Evolutionary conservation across 2,888 invertebrate species (phyloP), one percentile per base, ranked within the genome.

Genomic region (Boloria selene): DNA sequence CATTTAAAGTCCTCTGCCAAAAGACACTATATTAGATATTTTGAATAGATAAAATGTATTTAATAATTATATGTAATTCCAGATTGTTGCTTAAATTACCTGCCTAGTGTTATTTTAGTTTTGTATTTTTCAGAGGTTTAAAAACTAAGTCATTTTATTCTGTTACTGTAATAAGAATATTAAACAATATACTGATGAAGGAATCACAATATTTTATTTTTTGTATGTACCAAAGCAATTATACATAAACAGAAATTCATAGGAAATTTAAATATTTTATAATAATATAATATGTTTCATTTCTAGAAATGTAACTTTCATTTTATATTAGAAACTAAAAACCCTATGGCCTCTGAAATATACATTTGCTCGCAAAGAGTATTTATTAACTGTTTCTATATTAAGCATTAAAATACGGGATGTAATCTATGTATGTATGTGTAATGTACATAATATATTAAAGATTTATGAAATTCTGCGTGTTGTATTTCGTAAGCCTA

Each of bases 401-500:
- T n/a, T n/a, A n/a, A 14, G 22, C 45, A 38, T 45, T 42, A 18
- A 6, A 44, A 56, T 16, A 45, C 44, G 45, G 44, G n/a, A 22
- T 56, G n/a, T 56, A 56, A 31, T 44, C 38, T 17, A 16, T 42
- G 18, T 44, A 18, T 42, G 42, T 61, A 42, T n/a, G 22, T 22
- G 22, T 22, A 22, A 22, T 22, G 22, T 22, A 22, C 22, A 22
- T 22, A 22, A 6, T 26, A 42, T 56, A 61, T 47, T 58, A 54
- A 53, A 61, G 53, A 58, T 51, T 68, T 56, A 42, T 44, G 38
- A 58, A 61, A 45, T 31, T 49, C 54, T 42, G 22, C 22, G 6
- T 62, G 58, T 70, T 63, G 55, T 69, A 71, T 67, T 70, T 61
- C 63, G 66, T 79, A 79, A 77, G 80, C 69, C 64, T 77, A 77